A percentile compares a stretch with the other conserved stretches of the same genome.
Evolutionary conservation across 2,888 invertebrate species (phyloP).

Genomic region (Corbicula japonica): DNA sequence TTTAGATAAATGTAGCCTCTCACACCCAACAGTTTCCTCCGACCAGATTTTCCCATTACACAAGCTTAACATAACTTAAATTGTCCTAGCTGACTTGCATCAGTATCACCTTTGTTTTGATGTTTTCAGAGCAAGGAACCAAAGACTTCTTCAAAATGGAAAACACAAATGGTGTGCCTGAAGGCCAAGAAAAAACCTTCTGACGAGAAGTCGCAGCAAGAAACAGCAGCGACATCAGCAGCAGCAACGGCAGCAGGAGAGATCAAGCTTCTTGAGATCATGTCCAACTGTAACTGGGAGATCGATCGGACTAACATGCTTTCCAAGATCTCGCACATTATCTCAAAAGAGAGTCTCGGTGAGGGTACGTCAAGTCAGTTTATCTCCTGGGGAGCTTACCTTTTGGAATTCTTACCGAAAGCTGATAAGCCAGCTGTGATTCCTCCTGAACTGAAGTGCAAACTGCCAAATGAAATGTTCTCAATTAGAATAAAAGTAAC

Average conservation of each 20-base stretch:
- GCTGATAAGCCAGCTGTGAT: constrained; percentile 77
- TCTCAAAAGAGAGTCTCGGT: constrained; percentile 67
- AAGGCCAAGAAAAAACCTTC: constrained; percentile 75
- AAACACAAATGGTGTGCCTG: constrained; percentile 81
- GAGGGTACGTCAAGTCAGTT: constrained; percentile 44
- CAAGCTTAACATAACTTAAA: no score
- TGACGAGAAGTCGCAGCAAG: constrained; percentile 40
- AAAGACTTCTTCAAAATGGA: constrained; percentile 70
- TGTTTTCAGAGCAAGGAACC: no score
- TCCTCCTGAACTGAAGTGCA: constrained; percentile 75
- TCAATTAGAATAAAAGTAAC: constrained; percentile 78
- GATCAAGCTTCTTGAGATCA: constrained; percentile 82
- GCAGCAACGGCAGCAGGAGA: no score
- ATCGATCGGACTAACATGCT: constrained; percentile 76
- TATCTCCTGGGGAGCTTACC: constrained; percentile 68
- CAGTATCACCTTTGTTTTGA: no score
- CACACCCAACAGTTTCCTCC: no score
- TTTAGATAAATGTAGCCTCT: no score
- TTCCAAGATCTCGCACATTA: constrained; percentile 76
- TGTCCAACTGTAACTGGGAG: constrained; percentile 83
- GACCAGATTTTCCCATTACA: no score
- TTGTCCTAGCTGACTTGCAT: no score
- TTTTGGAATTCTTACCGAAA: constrained; percentile 78
- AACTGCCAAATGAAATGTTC: constrained; percentile 77
- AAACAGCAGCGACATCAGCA: no score